These are phyloP conservation scores for Anabacerthia variegaticeps DNA, from an alignment of 2,797 vertebrate species.

Conservation along the genomic window DNA sequence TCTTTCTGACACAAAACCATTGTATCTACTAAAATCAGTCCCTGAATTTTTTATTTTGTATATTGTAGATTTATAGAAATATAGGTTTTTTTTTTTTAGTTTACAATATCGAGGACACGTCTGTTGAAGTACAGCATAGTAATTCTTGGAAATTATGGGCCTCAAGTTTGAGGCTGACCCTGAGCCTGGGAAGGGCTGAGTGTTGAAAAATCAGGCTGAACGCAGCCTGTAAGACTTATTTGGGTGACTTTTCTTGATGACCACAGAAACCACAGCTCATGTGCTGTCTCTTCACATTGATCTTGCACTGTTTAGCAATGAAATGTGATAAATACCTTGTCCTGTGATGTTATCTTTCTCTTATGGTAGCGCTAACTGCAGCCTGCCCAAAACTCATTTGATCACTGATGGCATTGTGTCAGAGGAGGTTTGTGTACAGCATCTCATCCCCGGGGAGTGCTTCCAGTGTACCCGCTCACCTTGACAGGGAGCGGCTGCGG, in stretches of 20 bases:
- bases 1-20: neutral
- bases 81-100: neutral
- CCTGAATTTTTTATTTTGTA: neutral
- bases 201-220: neutral
- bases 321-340: neutral
- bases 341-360: neutral
- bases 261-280: neutral
- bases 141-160: neutral
- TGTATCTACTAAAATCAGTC: accelerated
- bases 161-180: neutral
- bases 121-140: neutral
- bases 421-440: neutral
- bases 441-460: neutral
- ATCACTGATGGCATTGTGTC: accelerated
- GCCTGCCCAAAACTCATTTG: neutral
- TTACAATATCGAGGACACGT: neutral
- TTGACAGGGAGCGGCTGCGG: accelerated
- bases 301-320: neutral
- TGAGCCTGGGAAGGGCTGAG: neutral
- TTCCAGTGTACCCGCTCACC: neutral
- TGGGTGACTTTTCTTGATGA: neutral
- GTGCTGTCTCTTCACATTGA: neutral
- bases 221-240: neutral
- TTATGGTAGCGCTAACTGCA: neutral
- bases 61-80: neutral